A percentile compares a stretch with the other conserved stretches of the same genome.
phyloP scores from a whole-genome alignment of 1,140 invertebrate genomes.

The Hycleus phaleratus region DNA sequence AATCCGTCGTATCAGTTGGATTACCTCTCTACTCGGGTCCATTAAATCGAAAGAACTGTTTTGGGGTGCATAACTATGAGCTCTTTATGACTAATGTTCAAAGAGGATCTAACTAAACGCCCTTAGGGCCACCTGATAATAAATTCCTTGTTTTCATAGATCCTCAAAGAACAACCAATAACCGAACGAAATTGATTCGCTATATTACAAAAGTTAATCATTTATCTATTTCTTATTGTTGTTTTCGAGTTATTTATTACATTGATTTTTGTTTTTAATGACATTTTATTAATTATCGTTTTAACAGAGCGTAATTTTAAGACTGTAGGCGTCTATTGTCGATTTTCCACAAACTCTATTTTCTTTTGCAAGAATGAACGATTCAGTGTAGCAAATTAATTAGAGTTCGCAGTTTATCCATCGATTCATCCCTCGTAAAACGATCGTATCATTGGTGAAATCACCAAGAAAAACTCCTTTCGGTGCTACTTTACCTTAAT shows the following conservation, averaged over 20 bases:
- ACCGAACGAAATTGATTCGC: no score
- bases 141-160: not conserved
- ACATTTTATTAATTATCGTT: constrained; percentile 26
- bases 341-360: not conserved
- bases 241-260: constrained; percentile 21
- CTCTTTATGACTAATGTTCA: constrained; percentile 3
- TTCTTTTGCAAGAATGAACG: constrained; percentile 11
- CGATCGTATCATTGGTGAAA: constrained; percentile 3
- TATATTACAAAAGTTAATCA: constrained; percentile 7
- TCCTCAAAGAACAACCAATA: no score
- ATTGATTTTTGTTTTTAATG: constrained; percentile 23
- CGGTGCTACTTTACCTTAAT: not conserved
- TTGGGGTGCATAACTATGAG: constrained; percentile 25
- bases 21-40: constrained; percentile 17
- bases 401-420: constrained; percentile 8
- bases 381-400: constrained; percentile 12
- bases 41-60: constrained; percentile 18
- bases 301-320: no score
- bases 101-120: not conserved
- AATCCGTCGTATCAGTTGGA: constrained; percentile 18
- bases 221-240: constrained; percentile 19
- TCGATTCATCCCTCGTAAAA: constrained; percentile 12
- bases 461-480: constrained; percentile 5
- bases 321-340: no score
- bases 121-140: not conserved